Evolutionary conservation across 2,797 vertebrate genomes (phyloP), one percentile per base, ranked within the genome.

Genomic region (Xenentodon cancila): DNA sequence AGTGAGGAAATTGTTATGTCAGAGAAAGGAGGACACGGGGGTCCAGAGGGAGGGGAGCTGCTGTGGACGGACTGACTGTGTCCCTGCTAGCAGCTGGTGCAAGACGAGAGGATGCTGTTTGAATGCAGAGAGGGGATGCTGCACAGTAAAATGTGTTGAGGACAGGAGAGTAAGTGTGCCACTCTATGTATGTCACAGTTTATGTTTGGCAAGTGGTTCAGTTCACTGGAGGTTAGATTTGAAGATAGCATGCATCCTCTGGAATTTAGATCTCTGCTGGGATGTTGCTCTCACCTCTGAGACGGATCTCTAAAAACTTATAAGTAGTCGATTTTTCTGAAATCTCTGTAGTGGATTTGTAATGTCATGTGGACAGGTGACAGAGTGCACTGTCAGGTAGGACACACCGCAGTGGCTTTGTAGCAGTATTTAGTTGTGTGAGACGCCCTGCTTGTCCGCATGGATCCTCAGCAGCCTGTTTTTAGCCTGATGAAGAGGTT

Each of bases 401-500:
- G 48, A 77, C 52, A 62, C 43, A 51, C 34, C 2, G 62, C 11
- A 1, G 59, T 47, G 30, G 46, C 20, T 71, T 40, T 0, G 21
- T 58, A 63, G 62, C 68, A 77, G 58, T 4, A 27, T 79, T 65
- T 77, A 73, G 60, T 55, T 55, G 55, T 72, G 61, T 47, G 64
- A 61, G 61, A 63, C 51, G 9, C 53, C 53, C 60, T 67, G 71
- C 63, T 78, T n/a, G 77, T 69, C 84, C 54, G 25, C 25, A 93
- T 93, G 92, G 92, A 93, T 88, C 88, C 88, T 67, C 80, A 81
- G 80, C 79, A 84, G 85, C 84, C 91, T 59, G 85, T 91, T 76
- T 92, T 88, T 87, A 87, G 74, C 87, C 90, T 95, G 88, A 95
- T 96, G 95, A 96, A 95, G 90, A 92, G 92, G 71, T 91, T 97